Evolutionary conservation across 2,113 vertebrate species (phyloP).

Genomic region (Sander lucioperca): DNA sequence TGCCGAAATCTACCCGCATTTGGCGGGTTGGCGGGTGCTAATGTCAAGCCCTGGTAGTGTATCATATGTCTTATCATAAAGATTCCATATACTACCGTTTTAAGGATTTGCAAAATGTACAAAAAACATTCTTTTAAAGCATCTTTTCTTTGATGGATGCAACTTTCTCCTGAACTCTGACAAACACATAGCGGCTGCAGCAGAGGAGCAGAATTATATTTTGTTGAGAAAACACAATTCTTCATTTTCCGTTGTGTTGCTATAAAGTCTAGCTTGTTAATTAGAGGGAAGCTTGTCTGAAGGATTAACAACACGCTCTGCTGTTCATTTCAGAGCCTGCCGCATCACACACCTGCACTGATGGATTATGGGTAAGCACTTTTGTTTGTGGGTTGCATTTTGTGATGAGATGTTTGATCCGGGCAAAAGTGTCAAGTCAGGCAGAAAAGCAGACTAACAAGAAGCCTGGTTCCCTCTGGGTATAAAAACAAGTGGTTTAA

Average conservation of each 20-base stretch:
- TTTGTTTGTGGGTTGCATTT: conserved; percentile 72
- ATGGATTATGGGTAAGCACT: conserved; percentile 80
- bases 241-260: conserved; percentile 34
- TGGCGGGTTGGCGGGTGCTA: too few species aligned
- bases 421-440: conserved; percentile 82
- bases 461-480: conserved; percentile 74
- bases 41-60: too few species aligned
- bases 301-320: conserved; percentile 71
- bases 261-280: conserved; percentile 68
- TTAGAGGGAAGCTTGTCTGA: conserved; percentile 69
- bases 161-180: conserved; percentile 22
- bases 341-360: conserved; percentile 69
- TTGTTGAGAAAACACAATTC: conserved; percentile 43
- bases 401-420: conserved; percentile 84
- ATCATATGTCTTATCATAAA: too few species aligned
- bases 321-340: conserved; percentile 58
- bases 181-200: conserved; percentile 1
- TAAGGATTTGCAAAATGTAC: too few species aligned
- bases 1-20: too few species aligned
- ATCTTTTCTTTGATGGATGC: conserved; percentile 21
- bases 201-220: conserved; percentile 26
- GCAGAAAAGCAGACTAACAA: conserved; percentile 81
- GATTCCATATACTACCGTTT: too few species aligned
- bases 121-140: conserved; percentile 4
- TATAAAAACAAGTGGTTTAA: conserved; percentile 62